Evolutionary conservation across 2,797 vertebrate species (phyloP), one percentile per base, ranked within the genome.

Genomic region (Cyclopterus lumpus): DNA sequence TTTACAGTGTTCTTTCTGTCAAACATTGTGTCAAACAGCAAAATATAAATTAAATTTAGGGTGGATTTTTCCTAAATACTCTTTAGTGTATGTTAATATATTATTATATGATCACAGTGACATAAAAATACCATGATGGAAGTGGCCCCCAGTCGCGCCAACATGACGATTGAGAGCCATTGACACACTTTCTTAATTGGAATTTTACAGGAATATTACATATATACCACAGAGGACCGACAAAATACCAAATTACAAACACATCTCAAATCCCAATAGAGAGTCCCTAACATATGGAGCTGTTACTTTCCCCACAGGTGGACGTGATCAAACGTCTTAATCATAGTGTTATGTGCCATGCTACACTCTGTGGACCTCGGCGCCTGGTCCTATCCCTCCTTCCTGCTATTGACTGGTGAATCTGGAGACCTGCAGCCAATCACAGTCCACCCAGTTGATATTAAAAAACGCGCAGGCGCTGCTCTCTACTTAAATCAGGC

Each of bases 131-230:
- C 16, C 18, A 55, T 53, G 67, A 70, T 48, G 38, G 20, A 61
- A 46, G 28, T 60, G 28, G 11, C 15, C 7, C 62, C 44, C 40
- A 67, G n/a, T 67, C 4, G 53, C 22, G 51, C 48, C 24, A 22
- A 11, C 32, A 18, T 34, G 36, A 42, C 70, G 18, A 26, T 6
- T 66, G 66, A 55, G 55, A 70, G 44, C 32, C 26, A 34, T 2
- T 59, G 44, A 54, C 63, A 63, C 51, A 73, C 20, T 65, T 73
- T 40, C 36, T 34, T 67, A 5, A 46, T 26, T 38, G 22, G 12
- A 72, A 51, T 26, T 49, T 49, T 51, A 28, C 16, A 20, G 28
- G 12, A 22, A 51, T 63, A 67, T 66, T 62, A 59, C 42, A 63
- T 0, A 0, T 3, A 36, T 20, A 7, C 4, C 66, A 51, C 74